Conservation (phyloP, 2,113 vertebrate species). For the Barnardius zonarius region DNA sequence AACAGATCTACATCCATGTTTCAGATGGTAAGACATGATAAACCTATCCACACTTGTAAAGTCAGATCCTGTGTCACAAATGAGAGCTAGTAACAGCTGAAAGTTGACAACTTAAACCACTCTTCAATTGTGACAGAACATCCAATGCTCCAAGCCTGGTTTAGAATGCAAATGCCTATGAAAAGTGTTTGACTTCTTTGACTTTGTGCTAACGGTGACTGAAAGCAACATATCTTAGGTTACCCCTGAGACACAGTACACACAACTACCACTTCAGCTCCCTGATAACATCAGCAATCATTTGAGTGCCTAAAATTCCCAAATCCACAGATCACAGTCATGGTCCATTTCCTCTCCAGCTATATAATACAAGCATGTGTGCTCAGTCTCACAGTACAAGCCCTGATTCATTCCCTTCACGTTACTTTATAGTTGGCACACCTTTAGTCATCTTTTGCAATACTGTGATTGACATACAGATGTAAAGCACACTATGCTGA, state of each 20-base stretch:
- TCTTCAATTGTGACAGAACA: constrained; percentile 1
- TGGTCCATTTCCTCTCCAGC: neutral
- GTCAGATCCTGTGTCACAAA: neutral
- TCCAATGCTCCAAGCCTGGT: neutral
- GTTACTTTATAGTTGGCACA: neutral
- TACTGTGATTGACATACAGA: neutral
- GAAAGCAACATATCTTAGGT: neutral
- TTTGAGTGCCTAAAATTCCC: neutral
- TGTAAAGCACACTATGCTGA: neutral
- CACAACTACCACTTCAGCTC: neutral
- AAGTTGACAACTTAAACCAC: constrained; percentile 13
- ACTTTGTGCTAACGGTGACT: neutral
- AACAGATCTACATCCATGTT: constrained; percentile 10
- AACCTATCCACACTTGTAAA: constrained; percentile 21
- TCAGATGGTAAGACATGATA: neutral
- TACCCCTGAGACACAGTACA: neutral
- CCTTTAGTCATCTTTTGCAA: constrained; percentile 1
- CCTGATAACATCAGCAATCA: neutral
- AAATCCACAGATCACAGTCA: neutral
- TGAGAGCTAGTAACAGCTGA: neutral
- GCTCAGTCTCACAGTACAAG: neutral
- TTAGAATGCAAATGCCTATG: neutral
- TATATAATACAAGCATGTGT: neutral
- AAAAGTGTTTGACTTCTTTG: neutral
- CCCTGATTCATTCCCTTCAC: neutral